Percentiles rank a stretch among this genome's conserved stretches.
These are phyloP conservation scores for Himalopsyche anomala DNA, from an alignment of 2,888 invertebrate species.

Conservation along the genomic window DNA sequence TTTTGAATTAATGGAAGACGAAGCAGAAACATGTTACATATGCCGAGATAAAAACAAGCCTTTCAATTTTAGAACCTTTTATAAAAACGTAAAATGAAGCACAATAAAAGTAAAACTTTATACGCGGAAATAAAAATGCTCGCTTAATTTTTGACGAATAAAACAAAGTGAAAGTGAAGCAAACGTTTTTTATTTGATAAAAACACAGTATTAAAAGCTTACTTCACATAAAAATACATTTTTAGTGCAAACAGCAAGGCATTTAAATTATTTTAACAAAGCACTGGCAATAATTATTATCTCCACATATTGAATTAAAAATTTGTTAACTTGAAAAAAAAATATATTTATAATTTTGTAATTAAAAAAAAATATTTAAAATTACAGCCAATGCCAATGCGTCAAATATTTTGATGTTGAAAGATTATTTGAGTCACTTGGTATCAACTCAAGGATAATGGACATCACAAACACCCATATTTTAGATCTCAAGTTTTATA, in stretches of 20 bases:
- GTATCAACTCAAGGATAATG: no score
- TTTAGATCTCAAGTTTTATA: no score
- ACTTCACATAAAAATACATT: not conserved
- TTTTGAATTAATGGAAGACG: not conserved
- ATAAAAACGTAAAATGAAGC: not conserved
- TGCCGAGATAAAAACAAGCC: not conserved
- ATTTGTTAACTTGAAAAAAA: no score
- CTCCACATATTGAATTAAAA: no score
- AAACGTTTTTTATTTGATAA: not conserved
- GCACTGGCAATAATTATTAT: not conserved
- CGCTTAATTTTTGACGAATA: slow-evolving; percentile 22
- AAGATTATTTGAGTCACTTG: no score
- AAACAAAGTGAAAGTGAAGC: not conserved
- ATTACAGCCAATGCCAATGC: no score
- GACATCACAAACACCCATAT: no score
- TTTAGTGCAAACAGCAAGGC: not conserved
- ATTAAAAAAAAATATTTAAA: no score
- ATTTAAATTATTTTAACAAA: not conserved
- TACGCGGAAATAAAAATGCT: not conserved
- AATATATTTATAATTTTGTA: no score
- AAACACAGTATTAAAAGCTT: not conserved
- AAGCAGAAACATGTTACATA: not conserved
- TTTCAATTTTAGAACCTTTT: slow-evolving; percentile 18
- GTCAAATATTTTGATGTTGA: no score
- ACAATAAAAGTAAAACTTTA: not conserved